Base-by-base conservation (phyloP, 1,140 invertebrate species). In the Glossosoma conforme region DNA sequence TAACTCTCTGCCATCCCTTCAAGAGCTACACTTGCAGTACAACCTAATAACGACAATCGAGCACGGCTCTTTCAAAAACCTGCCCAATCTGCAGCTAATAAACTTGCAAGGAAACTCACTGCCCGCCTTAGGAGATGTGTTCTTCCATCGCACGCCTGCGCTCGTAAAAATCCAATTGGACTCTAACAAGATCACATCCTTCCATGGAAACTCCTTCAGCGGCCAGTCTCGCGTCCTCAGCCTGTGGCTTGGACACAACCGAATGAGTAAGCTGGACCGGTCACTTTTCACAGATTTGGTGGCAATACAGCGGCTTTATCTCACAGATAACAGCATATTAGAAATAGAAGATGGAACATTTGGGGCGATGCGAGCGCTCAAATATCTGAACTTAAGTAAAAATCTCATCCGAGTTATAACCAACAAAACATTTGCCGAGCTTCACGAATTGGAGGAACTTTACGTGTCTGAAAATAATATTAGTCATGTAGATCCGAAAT, bases 1-100 rank as follows among this genome's bases (percentile, higher is more conserved):
- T 59, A 84, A 86, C 45, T 84, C 87, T 0, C 65, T 93, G 15
- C 85, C 89, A 0, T 78, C 82, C 9, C 70, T 94, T 1, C 74
- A 90, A 57, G 91, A 93, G 66, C 68, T 95, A 15, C 88, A 93
- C 71, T 72, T 95, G 17, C 88, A 94, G 63, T 89, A 91, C 66
- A 95, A 95, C 70, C 66, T 78, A 4, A 89, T 95, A 49, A 79
- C 82, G 22, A 78, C 77, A 11, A 89, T 95, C 53, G 89, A 91
- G 54, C 80, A 83, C 2, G 89, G 91, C 35, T 85, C 92, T 0
- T 83, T 98, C 56, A 79, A 84, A 19, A 89, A 83, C 1, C 68
- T 97, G 25, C 80, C 79, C 57, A 88, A 81, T 61, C 76, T 97
- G n/a, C 87, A 93, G 60, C 87, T 93, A 61, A 81, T 94, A 30